A percentile compares a stretch with the other conserved stretches of the same genome.
These are phyloP conservation scores for Rhinolophus ferrumequinum DNA, from an alignment of 2,113 vertebrate species.

Conservation along the genomic window DNA sequence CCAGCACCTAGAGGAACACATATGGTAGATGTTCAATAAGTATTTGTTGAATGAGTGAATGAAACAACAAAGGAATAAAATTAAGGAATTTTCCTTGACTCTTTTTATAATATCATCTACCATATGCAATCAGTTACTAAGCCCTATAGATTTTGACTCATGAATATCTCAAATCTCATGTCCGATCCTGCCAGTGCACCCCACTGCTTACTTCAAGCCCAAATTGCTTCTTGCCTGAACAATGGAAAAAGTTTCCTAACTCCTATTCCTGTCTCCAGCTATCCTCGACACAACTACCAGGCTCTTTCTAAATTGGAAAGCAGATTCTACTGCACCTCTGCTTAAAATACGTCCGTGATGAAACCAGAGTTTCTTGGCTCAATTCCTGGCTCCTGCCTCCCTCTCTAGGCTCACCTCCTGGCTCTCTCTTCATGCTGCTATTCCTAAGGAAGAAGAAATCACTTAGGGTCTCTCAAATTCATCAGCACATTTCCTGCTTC, in stretches of 20 bases:
- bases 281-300: background rate
- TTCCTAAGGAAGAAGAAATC: background rate
- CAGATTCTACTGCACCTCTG: background rate
- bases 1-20: background rate
- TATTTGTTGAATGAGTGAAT: constrained; percentile 26
- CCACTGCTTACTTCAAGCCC: background rate
- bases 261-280: background rate
- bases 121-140: background rate
- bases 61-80: background rate
- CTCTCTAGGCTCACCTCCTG: background rate
- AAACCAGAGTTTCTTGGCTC: background rate
- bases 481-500: background rate
- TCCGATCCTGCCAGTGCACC: background rate
- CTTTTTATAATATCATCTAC: background rate
- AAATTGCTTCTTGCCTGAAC: background rate
- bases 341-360: background rate
- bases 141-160: background rate
- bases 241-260: background rate
- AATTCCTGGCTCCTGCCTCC: background rate
- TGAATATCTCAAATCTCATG: background rate
- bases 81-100: background rate
- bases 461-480: background rate
- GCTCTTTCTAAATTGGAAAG: constrained; percentile 10
- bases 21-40: background rate
- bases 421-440: background rate